A percentile compares a stretch with the other conserved stretches of the same genome.
Evolutionary conservation across 1,140 invertebrate species (phyloP).

Genomic region (Tachypleus tridentatus): DNA sequence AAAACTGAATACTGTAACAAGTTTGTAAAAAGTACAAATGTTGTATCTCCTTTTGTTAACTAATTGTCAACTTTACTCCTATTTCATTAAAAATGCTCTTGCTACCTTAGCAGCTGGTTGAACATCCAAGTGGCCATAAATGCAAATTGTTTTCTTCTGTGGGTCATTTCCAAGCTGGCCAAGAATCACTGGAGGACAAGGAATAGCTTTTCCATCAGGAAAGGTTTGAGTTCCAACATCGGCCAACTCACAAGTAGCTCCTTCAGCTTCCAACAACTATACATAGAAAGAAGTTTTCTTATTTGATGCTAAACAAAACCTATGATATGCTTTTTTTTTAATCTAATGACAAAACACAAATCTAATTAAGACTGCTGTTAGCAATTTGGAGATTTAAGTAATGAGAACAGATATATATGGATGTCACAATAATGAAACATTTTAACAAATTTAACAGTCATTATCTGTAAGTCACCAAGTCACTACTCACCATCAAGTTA

Average conservation of each 20-base stretch:
- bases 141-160: conserved; percentile 65
- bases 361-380: too few relatives aligned
- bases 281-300: conserved; percentile 2
- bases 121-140: conserved; percentile 98
- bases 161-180: conserved; percentile 69
- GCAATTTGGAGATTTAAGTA: too few relatives aligned
- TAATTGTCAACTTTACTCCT: conserved; percentile 6
- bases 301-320: neutral
- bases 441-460: too few relatives aligned
- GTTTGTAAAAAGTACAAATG: too few relatives aligned
- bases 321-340: too few relatives aligned
- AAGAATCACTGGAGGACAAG: conserved; percentile 78
- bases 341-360: too few relatives aligned
- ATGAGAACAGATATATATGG: too few relatives aligned
- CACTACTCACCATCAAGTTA: too few relatives aligned
- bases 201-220: conserved; percentile 54
- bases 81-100: neutral
- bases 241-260: conserved; percentile 56
- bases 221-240: conserved; percentile 64
- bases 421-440: too few relatives aligned
- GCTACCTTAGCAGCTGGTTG: conserved; percentile 68
- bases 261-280: conserved; percentile 56
- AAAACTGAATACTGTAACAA: too few relatives aligned
- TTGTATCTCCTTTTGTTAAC: conserved; percentile 12
- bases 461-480: too few relatives aligned